These are phyloP conservation scores for Dioctria rufipes DNA, from an alignment of 2,888 invertebrate species.

Conservation along the genomic window DNA sequence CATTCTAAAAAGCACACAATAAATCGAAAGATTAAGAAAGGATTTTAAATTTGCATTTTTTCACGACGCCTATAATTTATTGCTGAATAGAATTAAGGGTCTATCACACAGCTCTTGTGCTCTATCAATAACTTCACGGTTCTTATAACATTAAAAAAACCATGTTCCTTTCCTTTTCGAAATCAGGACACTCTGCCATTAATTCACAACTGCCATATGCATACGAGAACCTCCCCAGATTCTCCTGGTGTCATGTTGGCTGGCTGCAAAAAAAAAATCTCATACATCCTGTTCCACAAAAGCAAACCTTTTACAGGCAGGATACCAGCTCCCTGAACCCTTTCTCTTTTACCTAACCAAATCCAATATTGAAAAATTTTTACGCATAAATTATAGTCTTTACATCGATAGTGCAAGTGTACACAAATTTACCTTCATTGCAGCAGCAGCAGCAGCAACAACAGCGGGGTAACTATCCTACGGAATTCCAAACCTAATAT, in stretches of 20 bases:
- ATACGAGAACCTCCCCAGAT: slow-evolving; percentile 20
- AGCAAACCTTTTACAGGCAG: slow-evolving; percentile 5
- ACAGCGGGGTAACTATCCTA: neutral
- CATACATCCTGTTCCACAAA: slow-evolving; percentile 56
- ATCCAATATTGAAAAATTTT: slow-evolving; percentile 58
- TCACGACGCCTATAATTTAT: slow-evolving; percentile 58
- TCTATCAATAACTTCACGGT: slow-evolving; percentile 38
- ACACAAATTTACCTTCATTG: slow-evolving; percentile 28
- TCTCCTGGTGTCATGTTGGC: slow-evolving; percentile 34
- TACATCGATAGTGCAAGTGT: slow-evolving; percentile 60
- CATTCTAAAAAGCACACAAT: slow-evolving; percentile 26
- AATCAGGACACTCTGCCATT: slow-evolving; percentile 38
- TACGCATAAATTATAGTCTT: slow-evolving; percentile 61
- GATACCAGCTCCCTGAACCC: slow-evolving; percentile 47
- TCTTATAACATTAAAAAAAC: slow-evolving; percentile 19
- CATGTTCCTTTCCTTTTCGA: slow-evolving; percentile 32
- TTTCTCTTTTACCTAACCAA: slow-evolving; percentile 47
- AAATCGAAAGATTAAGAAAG: slow-evolving; percentile 45
- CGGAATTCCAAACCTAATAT: neutral
- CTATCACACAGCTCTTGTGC: slow-evolving; percentile 2
- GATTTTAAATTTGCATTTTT: slow-evolving; percentile 58
- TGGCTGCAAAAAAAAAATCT: slow-evolving; percentile 56
- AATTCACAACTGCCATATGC: slow-evolving; percentile 51
- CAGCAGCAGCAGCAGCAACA: neutral
- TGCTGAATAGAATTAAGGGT: slow-evolving; percentile 22